Base-by-base conservation (phyloP, 1,140 invertebrate species). In the Agraylea sexmaculata region DNA sequence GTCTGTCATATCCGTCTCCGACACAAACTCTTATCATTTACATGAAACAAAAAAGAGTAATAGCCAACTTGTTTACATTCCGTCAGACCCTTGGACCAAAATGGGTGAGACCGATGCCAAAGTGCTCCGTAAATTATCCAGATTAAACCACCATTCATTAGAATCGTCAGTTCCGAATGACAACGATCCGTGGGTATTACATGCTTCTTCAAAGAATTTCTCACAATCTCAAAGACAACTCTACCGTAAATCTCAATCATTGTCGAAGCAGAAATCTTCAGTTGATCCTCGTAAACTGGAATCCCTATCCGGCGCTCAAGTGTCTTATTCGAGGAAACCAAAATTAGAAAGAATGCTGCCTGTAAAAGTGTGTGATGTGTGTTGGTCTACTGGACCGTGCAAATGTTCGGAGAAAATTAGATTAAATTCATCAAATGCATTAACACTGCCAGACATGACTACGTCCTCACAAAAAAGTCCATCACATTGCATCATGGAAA, bases 1-100 rank as follows among this genome's bases (percentile, higher is more conserved):
- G 29, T 37, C 57, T 2, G 56, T 56, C 21, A 42, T 51, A 15
- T 49, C 47, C 17, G 43, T 49, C 7, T 32, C 41, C n/a, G 43
- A 49, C 22, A 32, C 37, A 18, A 37, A 42, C 13, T 53, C 53
- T 3, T 25, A 43, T 3, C 54, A 37, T 29, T 52, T 54, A 39
- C 25, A 27, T 18, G n/a, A 28, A 22, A 36, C n/a, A 11, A 51
- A 53, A 16, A 59, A 60, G 27, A 51, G 47, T 22, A 58, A 50
- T 37, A 55, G 55, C 17, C 59, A 57, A 29, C 45, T 60, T 20
- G 48, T 54, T 3, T 54, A 56, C 42, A 50, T 53, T 13, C 53
- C 52, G 19, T 47, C 49, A 21, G 56, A 62, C 47, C 60, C 60
- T 10, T 62, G 60, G 60, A 55, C 58, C 16, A 62, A 59, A 41